Conservation (phyloP, 2,797 vertebrate species). For the Muscicapa comitata region DNA sequence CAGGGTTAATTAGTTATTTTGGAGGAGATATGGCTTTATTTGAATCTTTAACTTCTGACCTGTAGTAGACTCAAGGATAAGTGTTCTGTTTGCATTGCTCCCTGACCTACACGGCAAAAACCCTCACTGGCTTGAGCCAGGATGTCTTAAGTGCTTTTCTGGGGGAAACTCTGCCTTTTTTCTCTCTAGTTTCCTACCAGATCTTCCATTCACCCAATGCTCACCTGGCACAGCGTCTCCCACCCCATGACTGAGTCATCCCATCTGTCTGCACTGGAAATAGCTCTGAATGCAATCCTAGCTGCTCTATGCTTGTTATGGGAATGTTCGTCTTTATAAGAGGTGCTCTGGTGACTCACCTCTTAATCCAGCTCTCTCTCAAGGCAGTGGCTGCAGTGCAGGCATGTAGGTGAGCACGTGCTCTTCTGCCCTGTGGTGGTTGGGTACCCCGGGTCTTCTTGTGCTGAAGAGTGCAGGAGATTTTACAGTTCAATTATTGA, state of each 20-base stretch:
- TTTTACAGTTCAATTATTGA: not conserved
- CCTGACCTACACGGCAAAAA: not conserved
- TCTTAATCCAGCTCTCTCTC: not conserved
- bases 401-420: fast-evolving
- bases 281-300: fast-evolving
- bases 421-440: not conserved
- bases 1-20: not conserved
- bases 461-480: not conserved
- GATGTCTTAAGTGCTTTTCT: not conserved
- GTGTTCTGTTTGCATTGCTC: not conserved
- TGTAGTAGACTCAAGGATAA: not conserved
- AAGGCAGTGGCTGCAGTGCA: not conserved
- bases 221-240: fast-evolving
- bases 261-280: not conserved
- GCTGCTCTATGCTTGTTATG: not conserved
- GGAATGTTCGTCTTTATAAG: not conserved
- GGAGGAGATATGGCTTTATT: not conserved
- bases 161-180: not conserved
- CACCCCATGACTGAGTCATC: not conserved
- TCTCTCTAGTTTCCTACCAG: not conserved
- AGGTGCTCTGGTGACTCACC: not conserved
- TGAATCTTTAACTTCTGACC: not conserved
- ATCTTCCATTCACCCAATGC: not conserved
- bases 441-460: not conserved
- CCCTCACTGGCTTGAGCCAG: not conserved